Percentiles rank a stretch among this genome's conserved stretches.
These are phyloP conservation scores for Drosophila malerkotliana DNA, from an alignment of 1,140 invertebrate species.

Conservation along the genomic window DNA sequence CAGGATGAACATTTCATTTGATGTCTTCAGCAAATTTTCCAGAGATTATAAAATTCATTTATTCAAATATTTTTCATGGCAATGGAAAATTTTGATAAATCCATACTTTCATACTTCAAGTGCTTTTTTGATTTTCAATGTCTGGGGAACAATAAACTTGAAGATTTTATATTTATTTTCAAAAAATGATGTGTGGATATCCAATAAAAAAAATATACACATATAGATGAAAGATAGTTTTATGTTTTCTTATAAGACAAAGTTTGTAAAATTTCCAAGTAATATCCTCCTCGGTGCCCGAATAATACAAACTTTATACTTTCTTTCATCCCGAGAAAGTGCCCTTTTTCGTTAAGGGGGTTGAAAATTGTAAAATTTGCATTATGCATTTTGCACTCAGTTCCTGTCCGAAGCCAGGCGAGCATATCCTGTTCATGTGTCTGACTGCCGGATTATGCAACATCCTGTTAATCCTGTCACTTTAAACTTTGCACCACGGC, in stretches of 20 bases:
- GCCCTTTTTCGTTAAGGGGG: conserved; percentile 4
- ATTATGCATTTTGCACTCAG: conserved; percentile 50
- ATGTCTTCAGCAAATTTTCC: conserved; percentile 67
- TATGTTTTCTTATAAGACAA: background rate
- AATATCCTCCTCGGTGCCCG: background rate
- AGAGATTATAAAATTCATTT: conserved; percentile 58
- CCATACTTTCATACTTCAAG: background rate
- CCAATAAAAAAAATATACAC: background rate
- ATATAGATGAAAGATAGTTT: too few species aligned
- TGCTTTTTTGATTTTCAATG: conserved; percentile 15
- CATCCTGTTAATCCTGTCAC: conserved; percentile 83
- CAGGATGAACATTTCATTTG: conserved; percentile 64
- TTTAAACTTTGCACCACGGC: conserved; percentile 65
- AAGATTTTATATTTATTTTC: background rate
- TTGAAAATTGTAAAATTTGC: conserved; percentile 40
- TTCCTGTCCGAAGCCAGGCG: conserved; percentile 33
- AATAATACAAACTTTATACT: background rate
- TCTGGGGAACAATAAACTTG: background rate
- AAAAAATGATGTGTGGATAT: background rate
- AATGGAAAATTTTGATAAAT: conserved; percentile 12
- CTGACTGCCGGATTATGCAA: conserved; percentile 80
- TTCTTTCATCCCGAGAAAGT: background rate
- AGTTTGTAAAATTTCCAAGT: background rate
- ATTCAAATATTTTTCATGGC: conserved; percentile 34
- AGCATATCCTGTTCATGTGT: conserved; percentile 73